Evolutionary conservation across 2,797 vertebrate genomes (phyloP), one percentile per base, ranked within the genome.

Genomic region (Catharus ustulatus): DNA sequence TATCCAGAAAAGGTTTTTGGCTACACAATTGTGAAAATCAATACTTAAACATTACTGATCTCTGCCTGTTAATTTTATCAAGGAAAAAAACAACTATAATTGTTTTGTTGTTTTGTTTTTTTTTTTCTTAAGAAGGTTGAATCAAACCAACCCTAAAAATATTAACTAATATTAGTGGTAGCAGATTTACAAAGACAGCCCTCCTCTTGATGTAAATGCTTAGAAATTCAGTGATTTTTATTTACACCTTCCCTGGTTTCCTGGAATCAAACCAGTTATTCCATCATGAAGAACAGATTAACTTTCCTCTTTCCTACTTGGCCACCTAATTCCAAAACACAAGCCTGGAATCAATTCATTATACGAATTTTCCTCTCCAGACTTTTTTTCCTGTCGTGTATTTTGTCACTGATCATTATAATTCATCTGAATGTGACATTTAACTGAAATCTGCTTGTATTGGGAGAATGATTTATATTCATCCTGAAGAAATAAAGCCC

Each of bases 371-470:
- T 90, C 82, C 67, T 93, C 81, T 86, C 75, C 61, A 86, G 77
- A 49, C 15, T 38, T n/a, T n/a, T 13, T 63, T 15, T 14, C 16
- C 51, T 18, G n/a, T 11, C 26, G 1, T 2, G 2, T 42, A 64
- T 32, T 49, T 84, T 76, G 71, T 76, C 86, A 66, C 16, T 52
- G 84, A 93, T 95, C 42, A 62, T 87, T 36, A 36, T 87, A 90
- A 96, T 91, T 95, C 93, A 89, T 81, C 63, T 68, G 32, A 96
- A 96, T n/a, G 24, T 64, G 94, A 96, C 87, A 94, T 92, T 90
- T 85, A 91, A 61, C 67, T 75, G 89, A 82, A 91, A 94, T 83
- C 67, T 94, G 76, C 89, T 94, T 64, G 51, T 45, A n/a, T 8
- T 82, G 71, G 48, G 78, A 95, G 55, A 85, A 66, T 57, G 46